Conservation (phyloP, 2,888 invertebrate genomes). For the Seladonia tumulorum region DNA sequence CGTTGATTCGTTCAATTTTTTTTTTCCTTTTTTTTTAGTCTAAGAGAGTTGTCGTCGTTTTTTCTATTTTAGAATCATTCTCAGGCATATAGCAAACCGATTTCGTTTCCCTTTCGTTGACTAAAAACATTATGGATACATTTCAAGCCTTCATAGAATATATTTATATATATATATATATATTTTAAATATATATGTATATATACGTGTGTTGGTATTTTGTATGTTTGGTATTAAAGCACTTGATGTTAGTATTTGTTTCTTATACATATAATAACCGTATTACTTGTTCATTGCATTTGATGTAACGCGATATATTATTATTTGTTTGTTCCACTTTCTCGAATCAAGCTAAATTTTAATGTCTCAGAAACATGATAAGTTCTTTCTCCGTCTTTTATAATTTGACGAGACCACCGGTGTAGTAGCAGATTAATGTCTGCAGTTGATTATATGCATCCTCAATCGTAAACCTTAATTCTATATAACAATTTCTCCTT, state of each 20-base stretch:
- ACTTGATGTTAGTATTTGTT: constrained; percentile 60
- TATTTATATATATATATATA: constrained; percentile 36
- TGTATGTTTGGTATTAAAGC: constrained; percentile 64
- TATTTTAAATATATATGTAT: constrained; percentile 1
- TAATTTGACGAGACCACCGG: constrained; percentile 25
- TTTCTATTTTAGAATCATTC: constrained; percentile 50
- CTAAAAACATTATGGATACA: constrained; percentile 62
- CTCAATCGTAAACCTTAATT: constrained; percentile 46
- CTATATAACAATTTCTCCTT: constrained; percentile 32
- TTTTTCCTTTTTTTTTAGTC: constrained; percentile 39
- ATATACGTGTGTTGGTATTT: constrained; percentile 23
- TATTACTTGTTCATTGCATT: constrained; percentile 54
- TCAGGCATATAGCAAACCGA: constrained; percentile 55
- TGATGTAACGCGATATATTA: constrained; percentile 62
- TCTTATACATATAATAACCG: constrained; percentile 66
- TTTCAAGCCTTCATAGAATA: constrained; percentile 56
- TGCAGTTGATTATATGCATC: constrained; percentile 51
- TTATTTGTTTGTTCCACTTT: constrained; percentile 58
- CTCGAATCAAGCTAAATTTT: constrained; percentile 50
- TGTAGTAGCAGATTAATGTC: constrained; percentile 33
- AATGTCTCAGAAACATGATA: constrained; percentile 44
- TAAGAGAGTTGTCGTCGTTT: constrained; percentile 44
- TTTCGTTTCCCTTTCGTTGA: constrained; percentile 45
- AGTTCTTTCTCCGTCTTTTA: constrained; percentile 27
- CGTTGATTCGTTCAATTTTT: constrained; percentile 43